Conservation (phyloP, 2,888 invertebrate species). For the Blera fallax region DNA sequence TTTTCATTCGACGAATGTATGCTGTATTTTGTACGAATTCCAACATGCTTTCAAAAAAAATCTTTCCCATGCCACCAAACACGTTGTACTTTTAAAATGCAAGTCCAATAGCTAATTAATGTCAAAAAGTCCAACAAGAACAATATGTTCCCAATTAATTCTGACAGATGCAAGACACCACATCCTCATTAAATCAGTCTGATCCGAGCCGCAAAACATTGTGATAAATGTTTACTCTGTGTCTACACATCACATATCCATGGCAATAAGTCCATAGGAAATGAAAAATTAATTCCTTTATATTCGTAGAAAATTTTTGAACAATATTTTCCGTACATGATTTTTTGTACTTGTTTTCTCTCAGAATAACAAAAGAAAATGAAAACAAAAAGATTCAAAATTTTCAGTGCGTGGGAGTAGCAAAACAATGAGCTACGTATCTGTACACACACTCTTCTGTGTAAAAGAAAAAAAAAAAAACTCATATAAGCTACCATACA, state of each 20-base stretch:
- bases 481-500: neutral
- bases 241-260: neutral
- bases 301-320: neutral
- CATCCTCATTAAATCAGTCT: slow-evolving; percentile 16
- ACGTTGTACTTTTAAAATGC: neutral
- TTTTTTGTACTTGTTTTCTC: too few species aligned
- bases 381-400: neutral
- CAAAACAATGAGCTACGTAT: neutral
- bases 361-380: neutral
- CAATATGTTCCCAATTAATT: slow-evolving; percentile 22
- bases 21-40: too few species aligned
- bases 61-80: neutral
- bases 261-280: neutral
- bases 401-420: neutral
- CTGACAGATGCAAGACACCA: slow-evolving; percentile 7
- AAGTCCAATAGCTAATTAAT: neutral
- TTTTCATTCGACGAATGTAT: too few species aligned
- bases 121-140: neutral
- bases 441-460: neutral
- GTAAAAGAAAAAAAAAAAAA: too few species aligned
- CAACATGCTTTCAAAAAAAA: neutral
- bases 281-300: neutral
- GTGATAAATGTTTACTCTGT: neutral
- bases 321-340: neutral
- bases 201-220: neutral